Evolutionary conservation across 2,113 vertebrate genomes (phyloP), one percentile per base, ranked within the genome.

Genomic region (Gopherus flavomarginatus): DNA sequence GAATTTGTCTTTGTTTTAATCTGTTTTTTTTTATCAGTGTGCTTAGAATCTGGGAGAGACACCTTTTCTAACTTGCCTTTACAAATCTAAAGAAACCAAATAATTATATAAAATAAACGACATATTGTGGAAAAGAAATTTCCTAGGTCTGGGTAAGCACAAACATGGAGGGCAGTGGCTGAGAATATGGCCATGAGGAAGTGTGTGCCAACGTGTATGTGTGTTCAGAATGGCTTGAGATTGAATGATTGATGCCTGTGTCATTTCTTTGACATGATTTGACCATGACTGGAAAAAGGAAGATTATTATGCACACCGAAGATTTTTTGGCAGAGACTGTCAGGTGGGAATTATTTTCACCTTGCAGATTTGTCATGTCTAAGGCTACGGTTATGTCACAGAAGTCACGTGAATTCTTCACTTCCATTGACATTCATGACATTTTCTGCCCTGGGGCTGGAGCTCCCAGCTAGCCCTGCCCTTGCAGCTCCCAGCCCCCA

Each of bases 221-320:
- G 19, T 84, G 83, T 85, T 83, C 59, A 50, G 49, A 83, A 47
- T 54, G 85, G 65, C 13, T 5, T 87, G 44, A 56, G 5, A 44
- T 17, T 53, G 35, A 92, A 54, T 77, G 59, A 81, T 11, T 22
- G n/a, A 54, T 89, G 52, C n/a, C 84, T n/a, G 27, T 91, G 69
- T 50, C 69, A 52, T 65, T 87, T 92, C 38, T 93, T 83, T 94
- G 21, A 38, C 85, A 11, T 89, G 26, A 26, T 87, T 95, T 95
- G 79, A 42, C 88, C 91, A 56, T 53, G 29, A 77, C 81, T 88
- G 90, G 16, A 79, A 83, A 84, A 57, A 17, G 31, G 72, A 69
- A 87, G 69, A 75, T 81, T 93, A 79, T 81, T 93, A 44, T 65
- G 12, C 44, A 78, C 26, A 78, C 44, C 62, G 56, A 59, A 84